These are phyloP conservation scores for Monopis laevigella DNA, from an alignment of 2,888 invertebrate genomes.

Conservation along the genomic window DNA sequence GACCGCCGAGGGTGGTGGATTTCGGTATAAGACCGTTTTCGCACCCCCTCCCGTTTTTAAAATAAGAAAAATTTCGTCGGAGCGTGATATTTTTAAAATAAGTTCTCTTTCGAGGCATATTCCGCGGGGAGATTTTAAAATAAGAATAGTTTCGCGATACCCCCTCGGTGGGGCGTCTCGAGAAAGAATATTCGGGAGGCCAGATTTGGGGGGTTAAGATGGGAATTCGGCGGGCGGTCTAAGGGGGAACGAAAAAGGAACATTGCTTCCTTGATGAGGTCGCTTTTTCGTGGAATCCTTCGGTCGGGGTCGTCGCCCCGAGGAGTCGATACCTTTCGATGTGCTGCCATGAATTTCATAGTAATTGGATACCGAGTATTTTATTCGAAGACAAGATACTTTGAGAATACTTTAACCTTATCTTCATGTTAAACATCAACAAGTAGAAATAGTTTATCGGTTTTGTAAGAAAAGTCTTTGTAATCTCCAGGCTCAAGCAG, in stretches of 20 bases:
- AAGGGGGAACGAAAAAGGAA: slow-evolving; percentile 9
- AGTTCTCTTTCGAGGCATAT: slow-evolving; percentile 59
- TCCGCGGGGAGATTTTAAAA: slow-evolving; percentile 67
- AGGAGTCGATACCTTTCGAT: slow-evolving; percentile 40
- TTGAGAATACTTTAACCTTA: no score
- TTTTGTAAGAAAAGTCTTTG: no score
- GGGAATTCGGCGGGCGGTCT: slow-evolving; percentile 10
- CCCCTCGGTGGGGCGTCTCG: slow-evolving; percentile 38
- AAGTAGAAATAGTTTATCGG: no score
- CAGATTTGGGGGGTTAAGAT: slow-evolving; percentile 44
- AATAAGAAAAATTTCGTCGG: slow-evolving; percentile 65
- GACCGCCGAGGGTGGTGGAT: slow-evolving; percentile 53
- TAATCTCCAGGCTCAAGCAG: no score
- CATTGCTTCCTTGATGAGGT: slow-evolving; percentile 50
- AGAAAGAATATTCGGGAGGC: slow-evolving; percentile 61
- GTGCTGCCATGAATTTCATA: slow-evolving; percentile 48
- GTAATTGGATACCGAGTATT: slow-evolving; percentile 53
- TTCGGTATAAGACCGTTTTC: slow-evolving; percentile 54
- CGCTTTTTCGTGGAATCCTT: slow-evolving; percentile 62
- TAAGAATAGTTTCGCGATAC: slow-evolving; percentile 66
- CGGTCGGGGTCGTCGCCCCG: slow-evolving; percentile 51
- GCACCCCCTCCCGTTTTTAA: slow-evolving; percentile 49
- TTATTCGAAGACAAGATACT: no score
- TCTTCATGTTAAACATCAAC: no score
- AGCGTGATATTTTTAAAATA: slow-evolving; percentile 68